phyloP scores from a whole-genome alignment of 2,797 vertebrate genomes.

The Amniataba percoides region DNA sequence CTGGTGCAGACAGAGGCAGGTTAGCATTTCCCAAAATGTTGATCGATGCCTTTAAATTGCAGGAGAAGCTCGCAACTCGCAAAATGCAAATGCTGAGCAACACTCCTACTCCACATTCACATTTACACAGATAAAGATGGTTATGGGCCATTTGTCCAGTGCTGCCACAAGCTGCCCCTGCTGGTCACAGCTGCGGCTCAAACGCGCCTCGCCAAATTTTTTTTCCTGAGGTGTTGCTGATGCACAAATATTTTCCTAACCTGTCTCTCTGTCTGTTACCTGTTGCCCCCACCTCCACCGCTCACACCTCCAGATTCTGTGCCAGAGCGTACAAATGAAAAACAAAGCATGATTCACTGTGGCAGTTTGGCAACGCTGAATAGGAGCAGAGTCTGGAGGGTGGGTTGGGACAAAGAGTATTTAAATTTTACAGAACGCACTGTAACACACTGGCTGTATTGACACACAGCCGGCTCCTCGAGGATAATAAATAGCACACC shows the following conservation, averaged over 20 bases:
- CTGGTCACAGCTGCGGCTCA: constrained; percentile 2
- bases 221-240: constrained; percentile 3
- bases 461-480: constrained; percentile 45
- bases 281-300: constrained; percentile 44
- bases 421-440: constrained; percentile 59
- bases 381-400: constrained; percentile 40
- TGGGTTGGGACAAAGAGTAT: constrained; percentile 52
- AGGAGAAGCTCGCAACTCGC: not conserved
- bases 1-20: not conserved
- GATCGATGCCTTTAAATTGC: not conserved
- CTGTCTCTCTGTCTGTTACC: constrained; percentile 43
- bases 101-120: not conserved
- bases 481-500: constrained; percentile 55
- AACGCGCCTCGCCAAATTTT: constrained; percentile 2
- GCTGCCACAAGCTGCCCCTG: not conserved
- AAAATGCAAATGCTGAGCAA: not conserved
- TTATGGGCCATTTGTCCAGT: constrained; percentile 5
- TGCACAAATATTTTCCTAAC: constrained; percentile 31
- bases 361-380: constrained; percentile 60
- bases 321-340: constrained; percentile 56
- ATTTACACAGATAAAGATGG: constrained; percentile 3
- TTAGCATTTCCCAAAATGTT: not conserved
- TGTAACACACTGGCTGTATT: constrained; percentile 43
- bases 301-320: constrained; percentile 56
- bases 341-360: constrained; percentile 66